These are phyloP conservation scores for Melipona beecheii DNA, from an alignment of 2,888 invertebrate genomes.

Conservation along the genomic window DNA sequence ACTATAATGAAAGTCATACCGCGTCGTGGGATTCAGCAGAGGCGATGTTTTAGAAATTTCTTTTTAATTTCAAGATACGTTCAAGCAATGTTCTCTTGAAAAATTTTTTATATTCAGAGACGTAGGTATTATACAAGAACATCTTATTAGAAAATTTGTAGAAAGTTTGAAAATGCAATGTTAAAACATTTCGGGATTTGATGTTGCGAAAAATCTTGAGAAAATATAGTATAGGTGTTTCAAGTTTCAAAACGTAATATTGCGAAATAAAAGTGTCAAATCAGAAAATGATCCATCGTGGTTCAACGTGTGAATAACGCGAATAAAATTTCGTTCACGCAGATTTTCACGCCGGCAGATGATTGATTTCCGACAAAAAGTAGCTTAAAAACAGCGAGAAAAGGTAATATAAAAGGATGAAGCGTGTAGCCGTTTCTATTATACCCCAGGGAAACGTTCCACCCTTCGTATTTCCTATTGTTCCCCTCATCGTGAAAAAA, in stretches of 20 bases:
- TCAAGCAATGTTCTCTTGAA: too few relatives aligned
- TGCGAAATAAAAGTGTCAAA: not conserved
- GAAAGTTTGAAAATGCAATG: not conserved
- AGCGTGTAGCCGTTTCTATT: constrained; percentile 32
- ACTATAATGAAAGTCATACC: not conserved
- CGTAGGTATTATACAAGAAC: too few relatives aligned
- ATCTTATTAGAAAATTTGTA: too few relatives aligned
- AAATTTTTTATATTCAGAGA: too few relatives aligned
- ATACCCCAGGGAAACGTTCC: constrained; percentile 27
- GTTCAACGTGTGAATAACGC: not conserved
- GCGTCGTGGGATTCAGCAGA: not conserved
- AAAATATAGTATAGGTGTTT: too few relatives aligned
- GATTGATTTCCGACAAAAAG: constrained; percentile 46
- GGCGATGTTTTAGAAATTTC: not conserved
- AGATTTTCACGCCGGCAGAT: not conserved
- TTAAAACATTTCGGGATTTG: not conserved
- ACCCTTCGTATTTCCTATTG: not conserved
- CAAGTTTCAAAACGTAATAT: not conserved
- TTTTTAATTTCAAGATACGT: not conserved
- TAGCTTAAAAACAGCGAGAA: constrained; percentile 19
- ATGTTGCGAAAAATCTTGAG: too few relatives aligned
- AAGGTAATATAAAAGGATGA: constrained; percentile 27
- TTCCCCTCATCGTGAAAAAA: not conserved
- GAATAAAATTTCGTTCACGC: not conserved
- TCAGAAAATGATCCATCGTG: not conserved